Evolutionary conservation across 2,113 vertebrate species (phyloP), one percentile per base, ranked within the genome.

Genomic region (Gallinago paraguaiae): DNA sequence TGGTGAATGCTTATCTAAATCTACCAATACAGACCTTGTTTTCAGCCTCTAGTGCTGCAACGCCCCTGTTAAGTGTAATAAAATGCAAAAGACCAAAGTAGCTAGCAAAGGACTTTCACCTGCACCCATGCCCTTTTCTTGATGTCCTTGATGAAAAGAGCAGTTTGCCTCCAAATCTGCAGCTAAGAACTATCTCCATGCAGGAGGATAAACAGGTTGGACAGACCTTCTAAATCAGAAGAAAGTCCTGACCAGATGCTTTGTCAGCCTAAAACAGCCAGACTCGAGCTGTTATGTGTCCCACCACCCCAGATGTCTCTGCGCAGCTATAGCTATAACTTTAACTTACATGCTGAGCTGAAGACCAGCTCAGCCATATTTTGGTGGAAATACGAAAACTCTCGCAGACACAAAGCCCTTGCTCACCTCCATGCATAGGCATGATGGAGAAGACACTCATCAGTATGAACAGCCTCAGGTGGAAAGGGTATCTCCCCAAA

Each of bases 1-100:
- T 83, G 43, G 64, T 63, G 56, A 92, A 78, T 64, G 92, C 86
- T 96, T 96, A 94, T 95, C 92, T 93, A 45, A 64, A 78, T 79
- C 43, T 74, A 92, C 46, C 11, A 46, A 86, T 10, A 63, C 43
- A 92, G 92, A 68, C 30, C 86, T 85, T 90, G 84, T 82, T 97
- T 91, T 83, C 61, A 71, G 60, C 57, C 28, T 95, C 19, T 46
- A 65, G n/a, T 82, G 54, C 74, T 95, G 74, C 89, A 94, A 90
- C 10, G 5, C 11, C 41, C 50, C 61, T 79, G 27, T 78, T 79
- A n/a, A 57, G 45, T 65, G 70, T 79, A 92, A 93, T 89, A 94
- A 96, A 96, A 87, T 59, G 50, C 33, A 53, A 45, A 89, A 91
- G 83, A 82, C 33, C 64, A 45, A 92, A 81, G 60, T 12, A 94